A percentile compares a stretch with the other conserved stretches of the same genome.
phyloP scores from a whole-genome alignment of 2,888 invertebrate genomes.

The Hartigia nigra region DNA sequence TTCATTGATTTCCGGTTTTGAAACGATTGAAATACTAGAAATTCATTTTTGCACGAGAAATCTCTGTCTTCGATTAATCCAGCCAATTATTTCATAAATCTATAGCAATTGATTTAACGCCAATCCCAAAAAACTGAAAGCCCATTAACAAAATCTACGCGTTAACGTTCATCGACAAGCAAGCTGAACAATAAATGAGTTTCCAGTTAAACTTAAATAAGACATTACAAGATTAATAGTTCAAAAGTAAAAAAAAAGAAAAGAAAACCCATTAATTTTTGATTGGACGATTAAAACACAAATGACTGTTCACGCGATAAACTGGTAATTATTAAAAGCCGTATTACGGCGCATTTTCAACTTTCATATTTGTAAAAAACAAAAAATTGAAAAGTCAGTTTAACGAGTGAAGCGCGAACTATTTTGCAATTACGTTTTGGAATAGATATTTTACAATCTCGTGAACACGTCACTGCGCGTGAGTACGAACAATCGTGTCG shows the following conservation, averaged over 20 bases:
- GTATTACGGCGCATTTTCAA: neutral
- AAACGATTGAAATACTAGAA: neutral
- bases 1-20: neutral
- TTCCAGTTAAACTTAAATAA: slow-evolving; percentile 23
- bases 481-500: no score
- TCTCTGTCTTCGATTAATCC: neutral
- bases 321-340: neutral
- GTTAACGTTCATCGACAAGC: slow-evolving; percentile 58
- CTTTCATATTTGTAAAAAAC: neutral
- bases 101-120: neutral
- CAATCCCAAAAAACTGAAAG: neutral
- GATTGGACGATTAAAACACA: slow-evolving; percentile 17
- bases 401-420: neutral
- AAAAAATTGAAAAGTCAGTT: neutral
- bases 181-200: slow-evolving; percentile 20
- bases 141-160: slow-evolving; percentile 43
- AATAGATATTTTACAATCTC: neutral
- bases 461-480: neutral
- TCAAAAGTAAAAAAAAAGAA: slow-evolving; percentile 15
- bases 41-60: neutral
- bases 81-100: neutral
- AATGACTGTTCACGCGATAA: slow-evolving; percentile 23
- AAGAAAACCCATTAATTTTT: slow-evolving; percentile 17
- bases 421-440: neutral
- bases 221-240: slow-evolving; percentile 14